Evolutionary conservation across 2,888 invertebrate genomes (phyloP), one percentile per base, ranked within the genome.

Genomic region (Octodonta nipae): DNA sequence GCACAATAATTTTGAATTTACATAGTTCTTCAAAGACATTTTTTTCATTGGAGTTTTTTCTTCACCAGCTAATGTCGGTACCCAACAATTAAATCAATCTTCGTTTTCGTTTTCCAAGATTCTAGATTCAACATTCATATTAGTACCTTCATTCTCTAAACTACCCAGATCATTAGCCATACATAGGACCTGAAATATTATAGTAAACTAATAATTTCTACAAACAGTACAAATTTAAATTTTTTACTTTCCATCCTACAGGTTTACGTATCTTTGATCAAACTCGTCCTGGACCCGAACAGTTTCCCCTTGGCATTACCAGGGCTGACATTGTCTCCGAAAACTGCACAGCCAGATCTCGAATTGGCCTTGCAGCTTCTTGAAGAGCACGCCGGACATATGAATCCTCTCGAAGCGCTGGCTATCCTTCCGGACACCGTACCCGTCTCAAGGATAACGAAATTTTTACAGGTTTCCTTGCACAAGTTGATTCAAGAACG

Each of bases 341-440:
- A 73, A 46, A 73, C 76, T 1, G 60, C 74, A 0, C 68, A 73
- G 29, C 78, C 85, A 0, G 84, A 93, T 58, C 60, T 85, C 24
- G 77, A 82, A 47, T 74, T 79, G 32, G 88, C 89, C 5, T 63
- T 95, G 4, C 65, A 71, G 41, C 65, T 96, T 33, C 63, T 96
- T 20, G 82, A 88, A 49, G 76, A 80, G 44, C 79, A 91, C 59
- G 86, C 91, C 0, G 71, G 75, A 6, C 78, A 80, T 59, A 84
- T 95, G 48, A 78, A 89, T 47, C 85, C 91, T 0, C 60, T 80
- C 6, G 78, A 82, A 63, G 81, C 79, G 0, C 58, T 91, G 32
- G 68, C 81, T 42, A 74, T 85, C 41, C 61, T 96, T 34, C 91
- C 95, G 0, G 76, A 85, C 48, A 70, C 71, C 12, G 79, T 92